phyloP scores from a whole-genome alignment of 2,888 invertebrate genomes.

The Dichetophora obliterata region DNA sequence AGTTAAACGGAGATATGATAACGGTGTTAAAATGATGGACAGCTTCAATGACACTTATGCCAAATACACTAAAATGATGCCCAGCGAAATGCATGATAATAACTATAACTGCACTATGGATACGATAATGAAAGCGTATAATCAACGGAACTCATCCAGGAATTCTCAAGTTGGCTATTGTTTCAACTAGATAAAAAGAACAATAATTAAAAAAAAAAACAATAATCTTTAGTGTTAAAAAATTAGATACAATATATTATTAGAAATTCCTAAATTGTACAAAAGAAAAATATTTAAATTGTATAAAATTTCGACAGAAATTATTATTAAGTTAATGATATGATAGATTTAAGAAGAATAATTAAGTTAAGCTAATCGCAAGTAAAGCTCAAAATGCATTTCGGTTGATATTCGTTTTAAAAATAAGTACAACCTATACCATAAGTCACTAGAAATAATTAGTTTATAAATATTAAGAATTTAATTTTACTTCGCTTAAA shows the following conservation, averaged over 20 bases:
- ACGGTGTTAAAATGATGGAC: conserved; percentile 39
- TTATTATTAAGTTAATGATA: not conserved
- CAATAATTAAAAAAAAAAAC: not conserved
- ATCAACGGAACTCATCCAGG: conserved; percentile 58
- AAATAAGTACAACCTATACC: not conserved
- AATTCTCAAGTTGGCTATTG: conserved; percentile 59
- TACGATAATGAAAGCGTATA: conserved; percentile 65
- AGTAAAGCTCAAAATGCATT: not conserved
- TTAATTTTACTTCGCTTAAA: conserved; percentile 44
- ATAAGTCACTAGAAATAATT: conserved; percentile 42
- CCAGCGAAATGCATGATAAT: conserved; percentile 49
- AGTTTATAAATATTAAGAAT: conserved; percentile 34
- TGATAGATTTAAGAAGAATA: not conserved
- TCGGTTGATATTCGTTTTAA: not conserved
- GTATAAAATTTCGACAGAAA: conserved; percentile 44
- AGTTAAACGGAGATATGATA: conserved; percentile 41
- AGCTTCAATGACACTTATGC: conserved; percentile 51
- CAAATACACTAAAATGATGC: conserved; percentile 53
- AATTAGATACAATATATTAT: conserved; percentile 11
- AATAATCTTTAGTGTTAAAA: not conserved
- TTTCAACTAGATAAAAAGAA: conserved; percentile 45
- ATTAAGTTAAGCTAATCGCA: not conserved
- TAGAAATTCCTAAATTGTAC: conserved; percentile 60
- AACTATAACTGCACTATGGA: conserved; percentile 62
- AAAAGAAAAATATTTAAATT: conserved; percentile 53